These are phyloP conservation scores for Hippopotamyrus pictus DNA, from an alignment of 2,797 vertebrate species.

Conservation along the genomic window DNA sequence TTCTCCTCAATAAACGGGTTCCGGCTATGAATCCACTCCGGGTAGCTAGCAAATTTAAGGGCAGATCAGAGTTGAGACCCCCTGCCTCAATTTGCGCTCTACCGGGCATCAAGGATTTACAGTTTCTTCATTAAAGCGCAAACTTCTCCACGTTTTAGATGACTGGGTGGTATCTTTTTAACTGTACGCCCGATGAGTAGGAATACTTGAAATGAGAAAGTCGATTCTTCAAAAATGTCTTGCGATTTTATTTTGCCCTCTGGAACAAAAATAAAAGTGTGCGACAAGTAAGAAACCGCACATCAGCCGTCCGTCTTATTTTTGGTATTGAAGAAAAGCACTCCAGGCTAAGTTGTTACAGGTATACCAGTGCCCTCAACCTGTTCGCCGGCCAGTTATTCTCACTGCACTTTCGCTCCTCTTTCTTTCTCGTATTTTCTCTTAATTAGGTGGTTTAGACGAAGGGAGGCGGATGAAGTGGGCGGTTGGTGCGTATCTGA, in stretches of 20 bases:
- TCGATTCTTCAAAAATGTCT: slow-evolving; percentile 39
- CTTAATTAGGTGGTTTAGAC: slow-evolving; percentile 16
- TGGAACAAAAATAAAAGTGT: slow-evolving; percentile 50
- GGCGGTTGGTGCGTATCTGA: slow-evolving; percentile 7
- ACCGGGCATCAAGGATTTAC: not conserved
- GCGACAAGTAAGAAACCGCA: slow-evolving; percentile 54
- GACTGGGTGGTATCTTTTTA: not conserved
- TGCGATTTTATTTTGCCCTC: slow-evolving; percentile 59
- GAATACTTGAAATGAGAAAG: slow-evolving; percentile 5
- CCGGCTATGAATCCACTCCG: slow-evolving; percentile 17
- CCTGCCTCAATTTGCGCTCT: not conserved
- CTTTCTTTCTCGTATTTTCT: not conserved
- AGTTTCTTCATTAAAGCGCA: not conserved
- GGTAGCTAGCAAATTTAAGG: slow-evolving; percentile 8
- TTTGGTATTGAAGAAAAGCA: slow-evolving; percentile 49
- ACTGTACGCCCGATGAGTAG: not conserved
- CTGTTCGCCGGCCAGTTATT: slow-evolving; percentile 37
- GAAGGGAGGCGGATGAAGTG: slow-evolving; percentile 11
- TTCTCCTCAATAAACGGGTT: not conserved
- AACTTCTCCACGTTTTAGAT: slow-evolving; percentile 3
- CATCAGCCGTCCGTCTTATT: slow-evolving; percentile 61
- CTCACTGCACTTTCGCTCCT: slow-evolving; percentile 23
- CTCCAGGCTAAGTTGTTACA: slow-evolving; percentile 44
- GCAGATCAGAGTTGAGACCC: slow-evolving; percentile 4
- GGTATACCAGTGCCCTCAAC: slow-evolving; percentile 47